These are phyloP conservation scores for Sebastes itinus DNA, from an alignment of 2,797 vertebrate species.

Conservation along the genomic window DNA sequence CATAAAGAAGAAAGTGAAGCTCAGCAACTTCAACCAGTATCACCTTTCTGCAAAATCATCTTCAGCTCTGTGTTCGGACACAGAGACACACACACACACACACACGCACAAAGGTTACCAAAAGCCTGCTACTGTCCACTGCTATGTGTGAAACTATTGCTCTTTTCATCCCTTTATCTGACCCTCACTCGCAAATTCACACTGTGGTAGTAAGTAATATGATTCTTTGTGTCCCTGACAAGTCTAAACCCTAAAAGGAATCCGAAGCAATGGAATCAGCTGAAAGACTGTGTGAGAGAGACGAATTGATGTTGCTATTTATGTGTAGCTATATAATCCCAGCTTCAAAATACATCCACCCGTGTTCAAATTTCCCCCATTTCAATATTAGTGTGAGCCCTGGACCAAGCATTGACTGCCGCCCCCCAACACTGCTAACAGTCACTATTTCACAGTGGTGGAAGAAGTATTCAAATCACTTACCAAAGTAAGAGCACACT, in stretches of 20 bases:
- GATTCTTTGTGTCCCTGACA: not conserved
- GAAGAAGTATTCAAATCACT: not conserved
- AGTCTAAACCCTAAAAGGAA: not conserved
- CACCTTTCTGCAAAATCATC: constrained; percentile 77
- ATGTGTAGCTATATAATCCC: not conserved
- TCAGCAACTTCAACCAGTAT: constrained; percentile 71
- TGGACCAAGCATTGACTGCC: not conserved
- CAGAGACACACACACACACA: not conserved
- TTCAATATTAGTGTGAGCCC: not conserved
- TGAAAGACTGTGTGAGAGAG: not conserved
- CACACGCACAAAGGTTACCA: constrained; percentile 8
- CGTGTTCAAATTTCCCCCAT: not conserved
- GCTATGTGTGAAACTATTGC: not conserved
- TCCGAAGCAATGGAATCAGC: not conserved
- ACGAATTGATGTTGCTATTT: not conserved
- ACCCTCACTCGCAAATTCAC: constrained; percentile 3
- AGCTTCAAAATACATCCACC: not conserved
- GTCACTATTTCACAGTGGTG: not conserved
- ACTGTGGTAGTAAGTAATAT: not conserved
- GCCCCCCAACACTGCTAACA: not conserved
- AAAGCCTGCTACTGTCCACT: not conserved
- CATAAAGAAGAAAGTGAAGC: constrained; percentile 53
- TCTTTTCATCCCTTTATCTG: not conserved
- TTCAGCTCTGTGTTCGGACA: constrained; percentile 13
- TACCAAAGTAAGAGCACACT: not conserved